A percentile compares a stretch with the other conserved stretches of the same genome.
Conservation (phyloP, 2,797 vertebrate genomes). For the Acanthis flammea region DNA sequence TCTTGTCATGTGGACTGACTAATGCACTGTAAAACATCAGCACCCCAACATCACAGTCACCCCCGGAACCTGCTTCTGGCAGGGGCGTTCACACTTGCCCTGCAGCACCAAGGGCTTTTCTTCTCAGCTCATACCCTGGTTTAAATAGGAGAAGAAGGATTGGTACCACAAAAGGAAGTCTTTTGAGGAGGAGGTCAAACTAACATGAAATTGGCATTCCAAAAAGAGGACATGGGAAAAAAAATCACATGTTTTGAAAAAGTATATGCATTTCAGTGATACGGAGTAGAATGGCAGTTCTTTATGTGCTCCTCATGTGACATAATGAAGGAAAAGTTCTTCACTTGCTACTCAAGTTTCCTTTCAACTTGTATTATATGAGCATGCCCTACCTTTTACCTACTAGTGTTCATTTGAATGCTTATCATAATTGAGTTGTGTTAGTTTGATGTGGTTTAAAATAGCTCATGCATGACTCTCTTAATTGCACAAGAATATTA, state of each 20-base stretch:
- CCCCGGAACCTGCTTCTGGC: rapidly evolving
- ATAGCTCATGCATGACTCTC: not conserved
- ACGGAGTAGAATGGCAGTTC: rapidly evolving
- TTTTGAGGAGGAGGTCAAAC: not conserved
- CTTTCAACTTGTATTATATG: not conserved
- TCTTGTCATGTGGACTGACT: not conserved
- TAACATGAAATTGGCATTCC: not conserved
- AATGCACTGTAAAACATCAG: not conserved
- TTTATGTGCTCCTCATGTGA: not conserved
- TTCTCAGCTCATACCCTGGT: rapidly evolving
- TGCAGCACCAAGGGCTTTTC: not conserved
- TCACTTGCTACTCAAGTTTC: not conserved
- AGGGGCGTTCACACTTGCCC: not conserved
- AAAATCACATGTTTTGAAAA: not conserved
- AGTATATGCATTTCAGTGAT: not conserved
- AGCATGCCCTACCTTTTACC: not conserved
- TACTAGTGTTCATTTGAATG: not conserved
- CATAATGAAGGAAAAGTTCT: not conserved
- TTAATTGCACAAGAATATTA: not conserved
- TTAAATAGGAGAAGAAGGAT: not conserved
- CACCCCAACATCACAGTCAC: not conserved
- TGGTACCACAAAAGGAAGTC: not conserved
- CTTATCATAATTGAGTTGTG: not conserved
- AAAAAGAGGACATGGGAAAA: not conserved
- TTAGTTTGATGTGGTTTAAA: not conserved